Evolutionary conservation across 2,888 invertebrate species (phyloP).

Genomic region (Nipponacmea schrenckii): DNA sequence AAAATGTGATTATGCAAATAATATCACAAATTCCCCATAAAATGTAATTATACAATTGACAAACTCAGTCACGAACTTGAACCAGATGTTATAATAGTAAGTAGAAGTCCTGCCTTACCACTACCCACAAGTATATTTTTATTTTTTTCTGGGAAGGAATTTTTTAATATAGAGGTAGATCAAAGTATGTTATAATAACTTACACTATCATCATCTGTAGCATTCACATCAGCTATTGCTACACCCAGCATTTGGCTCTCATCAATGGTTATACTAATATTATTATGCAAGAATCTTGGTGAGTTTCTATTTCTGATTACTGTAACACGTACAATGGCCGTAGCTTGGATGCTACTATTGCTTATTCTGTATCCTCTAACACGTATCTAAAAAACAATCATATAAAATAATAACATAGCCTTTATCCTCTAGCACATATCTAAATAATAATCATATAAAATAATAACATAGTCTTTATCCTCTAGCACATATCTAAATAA

Average conservation of each 20-base stretch:
- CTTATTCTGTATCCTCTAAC: constrained; percentile 50
- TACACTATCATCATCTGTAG: constrained; percentile 53
- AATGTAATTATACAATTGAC: no score
- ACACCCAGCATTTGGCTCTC: constrained; percentile 47
- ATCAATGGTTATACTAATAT: constrained; percentile 37
- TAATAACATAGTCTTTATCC: constrained; percentile 41
- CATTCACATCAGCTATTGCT: constrained; percentile 42
- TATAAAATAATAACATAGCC: neutral
- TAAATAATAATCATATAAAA: no score
- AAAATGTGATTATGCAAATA: neutral
- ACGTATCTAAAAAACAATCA: constrained; percentile 44
- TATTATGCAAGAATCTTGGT: constrained; percentile 43
- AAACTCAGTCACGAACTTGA: no score
- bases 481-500: constrained; percentile 45
- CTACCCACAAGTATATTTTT: no score
- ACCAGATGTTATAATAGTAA: no score
- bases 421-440: no score
- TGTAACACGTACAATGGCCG: constrained; percentile 44
- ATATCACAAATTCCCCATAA: no score
- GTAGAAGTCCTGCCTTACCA: no score
- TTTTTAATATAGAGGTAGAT: no score
- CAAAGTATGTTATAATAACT: constrained; percentile 20
- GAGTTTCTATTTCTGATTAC: constrained; percentile 45
- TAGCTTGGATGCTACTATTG: constrained; percentile 39
- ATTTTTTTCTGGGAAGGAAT: no score